Evolutionary conservation across 1,140 invertebrate species (phyloP), one percentile per base, ranked within the genome.

Genomic region (Pseudomyrmex dendroicus): DNA sequence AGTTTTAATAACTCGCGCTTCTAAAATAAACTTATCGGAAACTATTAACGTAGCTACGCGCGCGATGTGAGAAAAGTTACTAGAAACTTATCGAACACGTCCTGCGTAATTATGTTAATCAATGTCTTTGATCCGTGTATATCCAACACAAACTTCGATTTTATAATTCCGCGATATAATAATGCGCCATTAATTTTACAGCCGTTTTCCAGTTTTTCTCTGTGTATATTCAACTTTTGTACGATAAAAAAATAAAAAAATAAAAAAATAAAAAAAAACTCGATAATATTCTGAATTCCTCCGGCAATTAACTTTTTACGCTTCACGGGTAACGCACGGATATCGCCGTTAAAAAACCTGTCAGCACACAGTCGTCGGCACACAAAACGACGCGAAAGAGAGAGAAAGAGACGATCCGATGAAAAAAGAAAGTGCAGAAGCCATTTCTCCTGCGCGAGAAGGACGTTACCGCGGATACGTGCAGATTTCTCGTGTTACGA

Each of bases 401-500:
- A 74, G 57, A 82, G 70, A 74, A 22, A 74, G 48, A 82, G 68
- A 63, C 44, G 78, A 82, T 57, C 57, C 48, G 70, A 48, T 70
- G 17, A 70, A 82, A 82, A 82, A 82, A 82, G 78, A 82, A 82
- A 82, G 78, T 82, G 70, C 48, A 82, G 61, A 25, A 82, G 57
- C 78, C 70, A 82, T 82, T 82, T 82, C 78, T 52, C 59, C 64
- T 66, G 12, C 22, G 10, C 25, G 54, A 46, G 10, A 46, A 61
- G 10, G 54, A 61, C 46, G 56, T 64, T 22, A 74, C 12, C 44
- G 17, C 17, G 50, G 22, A 52, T 59, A 64, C 20, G 56, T 70
- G 67, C 25, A 82, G 84, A 84, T 80, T 86, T 87, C 74, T 82
- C 86, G 62, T 35, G 35, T 35, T 35, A 87, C 20, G 87, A 85